Evolutionary conservation across 53 echinoderm and acorn worm genomes (phyloP), one percentile per base, ranked within the genome.

Genomic region (Paracentrotus lividus): DNA sequence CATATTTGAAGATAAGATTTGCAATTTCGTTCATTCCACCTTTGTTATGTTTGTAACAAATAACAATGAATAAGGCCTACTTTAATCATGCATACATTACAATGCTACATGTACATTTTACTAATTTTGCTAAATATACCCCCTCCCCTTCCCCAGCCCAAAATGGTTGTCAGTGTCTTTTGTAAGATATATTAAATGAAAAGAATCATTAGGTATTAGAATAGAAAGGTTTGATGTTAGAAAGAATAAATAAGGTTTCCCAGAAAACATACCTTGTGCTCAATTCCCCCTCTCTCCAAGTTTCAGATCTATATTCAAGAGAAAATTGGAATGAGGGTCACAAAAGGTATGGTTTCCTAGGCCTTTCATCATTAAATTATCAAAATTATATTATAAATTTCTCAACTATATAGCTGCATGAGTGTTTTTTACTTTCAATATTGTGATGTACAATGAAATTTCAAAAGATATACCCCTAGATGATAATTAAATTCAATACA

Each of bases 271-370:
- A 81, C 81, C 81, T 81, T 81, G 81, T 47, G 81, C 47, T 81
- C 81, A 81, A 45, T 45, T 81, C 81, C 81, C 81, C 47, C 81
- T 81, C 81, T 81, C 81, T 81, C 81, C 81, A 81, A 81, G 81
- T 81, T 81, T 81, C 81, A 81, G 81, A 81, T 81, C 81, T 81
- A 81, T 81, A 81, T 81, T 81, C 81, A 81, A 81, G 81, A 81
- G 81, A 81, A 81, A 81, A 81, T 81, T 81, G 81, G 81, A 81
- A 45, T 24, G 81, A 81, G 81, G 81, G 81, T 81, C 81, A 81
- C 47, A 81, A 45, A 81, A 81, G 81, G 81, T 45, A 81, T 81
- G 81, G 23, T 8, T 45, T 44, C 81, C 81, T 24, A 72, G 45
- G 27, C 81, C 47, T 45, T 81, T 47, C 81, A 81, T 81, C 33